Evolutionary conservation across 2,888 invertebrate genomes (phyloP), one percentile per base, ranked within the genome.

Genomic region (Prosopocoilus inquinatus): DNA sequence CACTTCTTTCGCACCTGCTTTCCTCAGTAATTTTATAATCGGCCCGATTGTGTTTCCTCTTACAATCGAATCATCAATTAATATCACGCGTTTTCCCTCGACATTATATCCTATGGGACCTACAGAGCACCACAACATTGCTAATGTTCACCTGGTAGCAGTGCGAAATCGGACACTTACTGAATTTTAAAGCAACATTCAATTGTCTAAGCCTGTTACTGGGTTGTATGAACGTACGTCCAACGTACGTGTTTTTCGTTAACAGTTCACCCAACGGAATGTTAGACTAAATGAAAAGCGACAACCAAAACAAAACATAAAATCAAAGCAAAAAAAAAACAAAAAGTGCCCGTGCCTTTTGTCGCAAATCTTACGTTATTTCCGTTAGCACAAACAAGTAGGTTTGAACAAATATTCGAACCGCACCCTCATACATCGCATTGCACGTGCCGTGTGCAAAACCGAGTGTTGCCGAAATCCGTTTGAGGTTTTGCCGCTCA

Each of bases 41-140:
- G 96, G 96, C 3, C 93, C 94, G 69, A 98, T 96, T 0, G 98
- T 99, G 72, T 95, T 97, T 16, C 96, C 96, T 38, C 98, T 78
- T 0, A 99, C 99, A 63, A 99, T 98, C 0, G 96, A 97, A 75
- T 99, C 99, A 73, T 99, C 99, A 9, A 99, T 90, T 2, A 99
- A 82, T 52, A 99, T 91, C 16, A 99, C 84, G 39, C 91, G 82
- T 74, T 92, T 95, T 36, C 91, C 94, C 63, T 82, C 82, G 0
- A 96, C 92, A 72, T 96, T 96, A 66, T 90, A 92, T 0, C 90
- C 86, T n/a, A 98, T 81, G 0, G 96, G 94, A 13, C 96, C 74
- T 75, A 48, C 53, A 49, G 3, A 9, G 13, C 36, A 9, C 3
- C n/a, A 41, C 9, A 38, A 38, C 9, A 7, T 38, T 8, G 4